These are phyloP conservation scores for Trididemnum clinides DNA, from an alignment of 23 tunicate genomes.

Conservation along the genomic window DNA sequence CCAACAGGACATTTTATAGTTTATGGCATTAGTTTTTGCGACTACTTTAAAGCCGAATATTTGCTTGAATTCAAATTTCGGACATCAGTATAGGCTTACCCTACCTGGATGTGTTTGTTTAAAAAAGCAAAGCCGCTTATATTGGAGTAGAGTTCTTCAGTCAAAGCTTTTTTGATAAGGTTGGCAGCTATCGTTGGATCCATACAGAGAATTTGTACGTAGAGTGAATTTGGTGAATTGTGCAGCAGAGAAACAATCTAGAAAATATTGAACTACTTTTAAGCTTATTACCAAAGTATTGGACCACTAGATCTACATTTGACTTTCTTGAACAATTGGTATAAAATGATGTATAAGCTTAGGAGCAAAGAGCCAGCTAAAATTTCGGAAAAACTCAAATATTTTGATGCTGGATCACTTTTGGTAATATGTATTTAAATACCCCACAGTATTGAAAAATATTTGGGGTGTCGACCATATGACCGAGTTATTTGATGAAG, in stretches of 20 bases:
- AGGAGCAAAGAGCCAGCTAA: too few relatives aligned
- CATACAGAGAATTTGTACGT: slow-evolving; percentile 63
- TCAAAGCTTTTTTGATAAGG: slow-evolving; percentile 41
- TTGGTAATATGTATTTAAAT: too few relatives aligned
- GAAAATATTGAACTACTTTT: not conserved
- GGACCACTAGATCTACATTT: not conserved
- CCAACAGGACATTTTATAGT: not conserved
- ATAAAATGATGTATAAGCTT: too few relatives aligned
- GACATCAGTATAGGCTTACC: not conserved
- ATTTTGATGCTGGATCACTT: too few relatives aligned
- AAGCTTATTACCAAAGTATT: not conserved
- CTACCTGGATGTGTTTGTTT: slow-evolving; percentile 48
- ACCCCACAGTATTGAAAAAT: too few relatives aligned
- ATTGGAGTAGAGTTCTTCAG: slow-evolving; percentile 14
- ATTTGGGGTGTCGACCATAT: too few relatives aligned
- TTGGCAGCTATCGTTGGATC: slow-evolving; percentile 54
- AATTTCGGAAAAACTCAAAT: too few relatives aligned
- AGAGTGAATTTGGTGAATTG: slow-evolving; percentile 27
- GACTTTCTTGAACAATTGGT: not conserved
- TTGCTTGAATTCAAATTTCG: too few relatives aligned
- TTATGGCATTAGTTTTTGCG: not conserved
- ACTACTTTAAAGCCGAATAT: too few relatives aligned
- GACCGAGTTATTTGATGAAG: too few relatives aligned
- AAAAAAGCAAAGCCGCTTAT: slow-evolving; percentile 43
- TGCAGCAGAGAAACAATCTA: slow-evolving; percentile 51